These are phyloP conservation scores for Callipepla californica DNA, from an alignment of 2,113 vertebrate genomes.

Conservation along the genomic window DNA sequence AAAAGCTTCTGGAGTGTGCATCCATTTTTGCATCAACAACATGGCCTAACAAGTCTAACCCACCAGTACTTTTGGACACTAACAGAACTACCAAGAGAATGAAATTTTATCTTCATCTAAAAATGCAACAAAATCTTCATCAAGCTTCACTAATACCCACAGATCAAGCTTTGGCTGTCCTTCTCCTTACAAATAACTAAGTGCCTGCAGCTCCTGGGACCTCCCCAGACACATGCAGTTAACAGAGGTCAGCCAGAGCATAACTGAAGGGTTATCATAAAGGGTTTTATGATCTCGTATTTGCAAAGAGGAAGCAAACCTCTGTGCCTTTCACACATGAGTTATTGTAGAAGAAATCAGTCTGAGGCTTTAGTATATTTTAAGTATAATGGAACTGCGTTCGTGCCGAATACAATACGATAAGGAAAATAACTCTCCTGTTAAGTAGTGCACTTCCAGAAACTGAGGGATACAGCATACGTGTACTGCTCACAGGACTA, in stretches of 20 bases:
- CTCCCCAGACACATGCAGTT: neutral
- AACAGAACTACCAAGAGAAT: neutral
- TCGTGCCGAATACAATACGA: accelerated
- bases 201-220: neutral
- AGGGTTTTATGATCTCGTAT: neutral
- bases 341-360: neutral
- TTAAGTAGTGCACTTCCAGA: neutral
- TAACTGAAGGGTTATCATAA: neutral
- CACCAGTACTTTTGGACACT: neutral
- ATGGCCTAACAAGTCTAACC: neutral
- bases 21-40: neutral
- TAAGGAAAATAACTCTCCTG: neutral
- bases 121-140: neutral
- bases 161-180: neutral
- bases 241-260: neutral
- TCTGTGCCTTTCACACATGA: neutral
- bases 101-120: neutral
- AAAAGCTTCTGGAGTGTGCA: neutral
- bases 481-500: neutral
- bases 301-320: neutral
- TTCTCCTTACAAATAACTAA: neutral
- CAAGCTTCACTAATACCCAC: neutral
- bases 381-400: neutral
- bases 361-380: neutral
- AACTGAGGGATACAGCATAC: neutral